Evolutionary conservation across 2,113 vertebrate species (phyloP), one percentile per base, ranked within the genome.

Genomic region (Pungitius pungitius): DNA sequence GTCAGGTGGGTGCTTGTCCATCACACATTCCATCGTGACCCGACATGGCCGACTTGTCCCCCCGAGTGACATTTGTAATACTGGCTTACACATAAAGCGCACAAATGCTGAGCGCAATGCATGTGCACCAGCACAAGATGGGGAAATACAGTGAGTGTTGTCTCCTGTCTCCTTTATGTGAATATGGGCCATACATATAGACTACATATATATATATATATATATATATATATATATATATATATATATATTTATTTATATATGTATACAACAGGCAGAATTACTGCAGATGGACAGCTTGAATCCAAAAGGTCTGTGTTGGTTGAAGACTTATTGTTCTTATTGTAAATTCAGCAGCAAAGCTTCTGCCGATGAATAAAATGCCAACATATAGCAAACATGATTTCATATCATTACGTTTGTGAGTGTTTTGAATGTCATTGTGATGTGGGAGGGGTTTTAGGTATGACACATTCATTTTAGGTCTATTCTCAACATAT

Each of bases 11-110:
- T 81, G 85, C 81, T 78, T 88, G 90, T 91, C 88, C 84, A 92
- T 92, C 91, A 90, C 81, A 87, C 89, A 91, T 93, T 91, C 89
- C 87, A 93, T 93, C 91, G 91, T 69, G 80, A 78, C 70, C 77
- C 49, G 87, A 90, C 91, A 91, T 82, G 92, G 89, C 87, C 90
- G 89, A 92, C 90, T 92, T 90, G 88, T 88, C 89, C 81, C 80
- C 81, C 80, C 86, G 84, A 90, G 84, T 89, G 90, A 88, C 84
- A 82, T 87, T 87, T 76, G 6, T 66, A 81, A 42, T 66, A 70
- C 26, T 24, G 54, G 30, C 73, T 62, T 54, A 58, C 57, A 65
- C 27, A 60, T 18, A 56, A 30, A 55, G 8, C n/a, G 45, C 66
- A 62, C 59, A 26, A 27, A 43, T 40, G 43, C 43, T 64, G 18